Evolutionary conservation across 1,140 invertebrate species (phyloP).

Genomic region (Laodelphax striatellus): DNA sequence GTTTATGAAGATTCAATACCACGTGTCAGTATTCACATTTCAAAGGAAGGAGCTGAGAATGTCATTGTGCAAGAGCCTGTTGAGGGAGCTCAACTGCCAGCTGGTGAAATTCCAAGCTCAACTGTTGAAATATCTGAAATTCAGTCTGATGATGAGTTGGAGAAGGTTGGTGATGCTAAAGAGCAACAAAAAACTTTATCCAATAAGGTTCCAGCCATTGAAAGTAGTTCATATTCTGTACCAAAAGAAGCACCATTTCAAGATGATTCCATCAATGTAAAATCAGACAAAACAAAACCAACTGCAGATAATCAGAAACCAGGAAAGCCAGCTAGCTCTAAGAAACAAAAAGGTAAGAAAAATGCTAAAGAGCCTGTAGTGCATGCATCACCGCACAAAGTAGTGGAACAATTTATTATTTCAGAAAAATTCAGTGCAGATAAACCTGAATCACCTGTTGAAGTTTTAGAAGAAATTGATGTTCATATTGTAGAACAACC

Average conservation of each 20-base stretch:
- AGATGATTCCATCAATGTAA: no score
- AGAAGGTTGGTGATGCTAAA: not conserved
- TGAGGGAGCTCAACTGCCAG: slow-evolving; percentile 11
- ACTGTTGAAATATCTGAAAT: slow-evolving; percentile 16
- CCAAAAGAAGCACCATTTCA: not conserved
- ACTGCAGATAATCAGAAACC: no score
- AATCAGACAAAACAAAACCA: no score
- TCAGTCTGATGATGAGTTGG: not conserved
- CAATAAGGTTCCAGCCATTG: not conserved
- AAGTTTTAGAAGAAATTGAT: not conserved
- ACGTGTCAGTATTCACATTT: slow-evolving; percentile 55
- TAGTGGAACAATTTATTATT: no score
- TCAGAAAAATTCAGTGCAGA: no score
- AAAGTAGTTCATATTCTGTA: not conserved
- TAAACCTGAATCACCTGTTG: no score
- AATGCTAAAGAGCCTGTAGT: no score
- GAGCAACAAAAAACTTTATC: not conserved
- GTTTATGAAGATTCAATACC: slow-evolving; percentile 60
- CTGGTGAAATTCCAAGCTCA: not conserved
- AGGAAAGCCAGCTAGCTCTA: no score
- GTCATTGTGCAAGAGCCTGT: slow-evolving; percentile 8
- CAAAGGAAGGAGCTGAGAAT: slow-evolving; percentile 27
- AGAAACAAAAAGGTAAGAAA: no score
- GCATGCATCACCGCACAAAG: no score
- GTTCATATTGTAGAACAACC: slow-evolving; percentile 2